Percentiles rank a stretch among this genome's conserved stretches.
phyloP scores from a whole-genome alignment of 2,797 vertebrate genomes.

The Dendrocincla tyrannina region DNA sequence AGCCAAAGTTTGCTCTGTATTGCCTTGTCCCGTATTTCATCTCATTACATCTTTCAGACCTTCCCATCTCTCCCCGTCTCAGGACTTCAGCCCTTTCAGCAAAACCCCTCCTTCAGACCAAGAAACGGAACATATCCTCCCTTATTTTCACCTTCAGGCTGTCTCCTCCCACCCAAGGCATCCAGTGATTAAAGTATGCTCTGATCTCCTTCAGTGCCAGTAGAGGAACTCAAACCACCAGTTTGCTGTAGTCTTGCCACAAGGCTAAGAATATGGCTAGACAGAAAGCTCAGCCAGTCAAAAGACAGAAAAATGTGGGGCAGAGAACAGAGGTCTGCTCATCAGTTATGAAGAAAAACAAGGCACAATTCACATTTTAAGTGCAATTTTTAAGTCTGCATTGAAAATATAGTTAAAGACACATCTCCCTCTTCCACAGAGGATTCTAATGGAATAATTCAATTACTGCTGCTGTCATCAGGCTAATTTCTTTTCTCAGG shows the following conservation, averaged over 20 bases:
- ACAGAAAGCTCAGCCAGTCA: not conserved
- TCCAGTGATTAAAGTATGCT: not conserved
- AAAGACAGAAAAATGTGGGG: not conserved
- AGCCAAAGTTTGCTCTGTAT: not conserved
- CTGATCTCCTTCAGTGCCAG: not conserved
- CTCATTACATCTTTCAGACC: not conserved
- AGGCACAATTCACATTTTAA: slow-evolving; percentile 13
- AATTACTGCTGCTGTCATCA: slow-evolving; percentile 6
- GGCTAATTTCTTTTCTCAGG: slow-evolving; percentile 4
- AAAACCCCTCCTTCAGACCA: not conserved
- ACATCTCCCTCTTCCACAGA: not conserved
- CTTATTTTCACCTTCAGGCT: not conserved
- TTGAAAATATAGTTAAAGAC: not conserved
- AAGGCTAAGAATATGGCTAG: not conserved
- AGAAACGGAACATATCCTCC: not conserved
- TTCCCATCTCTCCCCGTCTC: not conserved
- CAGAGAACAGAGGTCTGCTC: not conserved
- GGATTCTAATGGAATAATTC: not conserved
- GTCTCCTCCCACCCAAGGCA: not conserved
- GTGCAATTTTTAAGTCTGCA: not conserved
- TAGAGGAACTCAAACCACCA: not conserved
- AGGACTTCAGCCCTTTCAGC: not conserved
- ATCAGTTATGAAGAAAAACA: not conserved
- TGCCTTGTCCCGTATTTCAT: not conserved
- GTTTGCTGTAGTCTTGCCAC: not conserved